phyloP scores from a whole-genome alignment of 2,113 vertebrate species.

The Rattus norvegicus region DNA sequence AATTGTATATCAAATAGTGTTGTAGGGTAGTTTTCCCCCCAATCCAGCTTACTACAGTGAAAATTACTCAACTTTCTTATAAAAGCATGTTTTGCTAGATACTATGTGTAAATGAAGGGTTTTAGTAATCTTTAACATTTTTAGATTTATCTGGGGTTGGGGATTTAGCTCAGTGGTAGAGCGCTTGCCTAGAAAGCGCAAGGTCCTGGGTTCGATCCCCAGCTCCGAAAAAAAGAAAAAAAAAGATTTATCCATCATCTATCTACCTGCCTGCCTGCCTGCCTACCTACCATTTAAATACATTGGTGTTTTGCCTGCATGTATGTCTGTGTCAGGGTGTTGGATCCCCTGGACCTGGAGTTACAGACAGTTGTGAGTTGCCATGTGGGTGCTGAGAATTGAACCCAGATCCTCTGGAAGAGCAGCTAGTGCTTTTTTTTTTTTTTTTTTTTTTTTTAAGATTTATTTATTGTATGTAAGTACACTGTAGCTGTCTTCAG shows the following conservation, averaged over 20 bases:
- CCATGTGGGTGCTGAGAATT: neutral
- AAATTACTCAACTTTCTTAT: no score
- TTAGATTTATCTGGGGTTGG: no score
- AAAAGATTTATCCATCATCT: neutral
- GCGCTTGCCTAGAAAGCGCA: no score
- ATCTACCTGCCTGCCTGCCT: neutral
- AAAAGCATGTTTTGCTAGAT: neutral
- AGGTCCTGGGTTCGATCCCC: no score
- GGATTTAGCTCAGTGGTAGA: no score
- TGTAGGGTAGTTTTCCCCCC: neutral
- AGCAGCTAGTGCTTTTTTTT: neutral
- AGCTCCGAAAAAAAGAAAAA: no score
- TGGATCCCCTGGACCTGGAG: neutral
- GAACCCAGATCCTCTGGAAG: neutral
- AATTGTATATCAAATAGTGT: neutral
- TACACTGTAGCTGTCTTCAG: no score
- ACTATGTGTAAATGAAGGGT: slow-evolving; percentile 30
- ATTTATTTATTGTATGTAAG: no score
- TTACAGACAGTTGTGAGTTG: neutral
- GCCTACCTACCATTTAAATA: no score
- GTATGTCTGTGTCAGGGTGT: neutral
- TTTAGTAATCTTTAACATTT: neutral
- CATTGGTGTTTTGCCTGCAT: neutral
- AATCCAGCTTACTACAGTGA: neutral
- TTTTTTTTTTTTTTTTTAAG: no score